A percentile compares a stretch with the other conserved stretches of the same genome.
These are phyloP conservation scores for Acleris literana DNA, from an alignment of 2,888 invertebrate genomes.

Conservation along the genomic window DNA sequence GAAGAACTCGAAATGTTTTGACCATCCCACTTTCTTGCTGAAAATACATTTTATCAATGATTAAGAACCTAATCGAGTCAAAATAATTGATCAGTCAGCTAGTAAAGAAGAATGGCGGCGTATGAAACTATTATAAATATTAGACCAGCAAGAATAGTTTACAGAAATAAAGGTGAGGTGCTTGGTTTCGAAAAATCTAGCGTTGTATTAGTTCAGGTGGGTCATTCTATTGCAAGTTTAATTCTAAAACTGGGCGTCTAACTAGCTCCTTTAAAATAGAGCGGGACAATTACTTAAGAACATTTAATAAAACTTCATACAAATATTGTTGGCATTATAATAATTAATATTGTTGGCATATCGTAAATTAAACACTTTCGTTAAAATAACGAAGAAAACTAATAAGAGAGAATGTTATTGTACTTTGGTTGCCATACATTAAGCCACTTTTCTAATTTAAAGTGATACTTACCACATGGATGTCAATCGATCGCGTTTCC, in stretches of 20 bases:
- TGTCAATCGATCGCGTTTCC: no score
- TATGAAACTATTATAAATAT: no score
- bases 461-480: no score
- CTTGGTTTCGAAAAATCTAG: slow-evolving; percentile 13
- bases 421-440: no score
- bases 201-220: slow-evolving; percentile 46
- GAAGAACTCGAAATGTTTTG: no score
- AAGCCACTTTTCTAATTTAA: no score
- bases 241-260: slow-evolving; percentile 24
- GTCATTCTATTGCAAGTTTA: slow-evolving; percentile 40
- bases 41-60: no score
- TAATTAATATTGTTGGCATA: background rate
- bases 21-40: no score
- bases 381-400: background rate
- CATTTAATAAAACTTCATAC: slow-evolving; percentile 26
- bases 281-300: slow-evolving; percentile 28
- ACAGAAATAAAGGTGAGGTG: slow-evolving; percentile 36
- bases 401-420: no score
- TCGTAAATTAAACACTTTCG: background rate
- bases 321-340: slow-evolving; percentile 21
- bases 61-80: no score
- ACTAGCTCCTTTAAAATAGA: slow-evolving; percentile 14
- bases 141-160: background rate
- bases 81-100: no score
- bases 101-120: no score